Evolutionary conservation across 2,888 invertebrate species (phyloP), one percentile per base, ranked within the genome.

Genomic region (Limulus polyphemus): DNA sequence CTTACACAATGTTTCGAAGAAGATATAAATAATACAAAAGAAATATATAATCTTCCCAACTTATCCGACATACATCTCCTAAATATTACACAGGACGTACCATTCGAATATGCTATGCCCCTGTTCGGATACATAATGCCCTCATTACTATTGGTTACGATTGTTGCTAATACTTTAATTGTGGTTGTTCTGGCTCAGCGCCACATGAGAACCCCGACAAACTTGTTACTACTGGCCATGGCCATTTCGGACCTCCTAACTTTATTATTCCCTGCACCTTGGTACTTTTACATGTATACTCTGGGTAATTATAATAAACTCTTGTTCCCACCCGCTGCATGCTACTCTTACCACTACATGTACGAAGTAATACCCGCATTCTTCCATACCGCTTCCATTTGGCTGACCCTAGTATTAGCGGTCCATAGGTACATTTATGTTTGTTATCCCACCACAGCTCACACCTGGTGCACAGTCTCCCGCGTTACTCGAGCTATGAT

Each of bases 371-470:
- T 91, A 69, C 91, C 91, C 32, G 87, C 88, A 32, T 83, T 91
- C 78, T 93, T 92, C 76, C 94, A 94, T 78, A 92, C 93, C 7
- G 90, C 92, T 7, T 90, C 91, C 70, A 91, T 93, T 65, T 94
- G 93, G 93, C 78, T 94, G 71, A 94, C 94, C 0, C 80, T 94
- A 69, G 87, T 90, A 0, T 78, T 95, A 65, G 94, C 94, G 0
- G 87, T 89, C 16, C 95, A 95, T 78, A 81, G 94, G 70, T 95
- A 93, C 79, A 89, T 95, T 72, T 95, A 92, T 77, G 93, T 95
- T 1, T 94, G 93, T 73, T 92, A 93, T 76, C 90, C 93, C 0
- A 86, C 90, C 0, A 82, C 87, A 65, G 94, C 94, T 0, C 82
- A 90, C 63, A 86, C 86, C n/a, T 79, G 82, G 77, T 83, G 83